Conservation (phyloP, 2,113 vertebrate genomes). For the Acrocephalus kingi region DNA sequence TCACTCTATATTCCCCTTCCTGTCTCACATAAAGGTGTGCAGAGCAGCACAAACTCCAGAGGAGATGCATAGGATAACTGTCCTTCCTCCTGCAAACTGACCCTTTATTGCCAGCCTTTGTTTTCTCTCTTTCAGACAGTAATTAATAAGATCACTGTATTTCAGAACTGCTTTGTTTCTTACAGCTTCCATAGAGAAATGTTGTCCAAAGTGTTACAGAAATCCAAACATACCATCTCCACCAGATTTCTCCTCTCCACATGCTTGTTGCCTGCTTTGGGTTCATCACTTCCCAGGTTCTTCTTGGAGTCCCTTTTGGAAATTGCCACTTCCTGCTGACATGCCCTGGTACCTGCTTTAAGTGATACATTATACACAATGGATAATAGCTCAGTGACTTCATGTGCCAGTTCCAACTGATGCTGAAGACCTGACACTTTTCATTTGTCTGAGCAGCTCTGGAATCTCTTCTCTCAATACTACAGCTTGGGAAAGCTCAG, state of each 20-base stretch:
- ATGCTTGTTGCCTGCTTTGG: background rate
- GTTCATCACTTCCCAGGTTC: background rate
- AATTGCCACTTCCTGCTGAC: background rate
- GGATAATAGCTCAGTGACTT: background rate
- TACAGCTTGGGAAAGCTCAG: background rate
- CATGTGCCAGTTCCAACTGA: background rate
- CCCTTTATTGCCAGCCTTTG: background rate
- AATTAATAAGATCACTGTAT: background rate
- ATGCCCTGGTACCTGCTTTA: background rate
- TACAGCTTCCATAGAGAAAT: background rate
- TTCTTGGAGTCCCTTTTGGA: background rate
- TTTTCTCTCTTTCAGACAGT: background rate
- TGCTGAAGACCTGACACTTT: background rate
- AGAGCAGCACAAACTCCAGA: background rate
- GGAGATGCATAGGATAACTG: background rate
- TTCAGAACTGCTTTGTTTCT: background rate
- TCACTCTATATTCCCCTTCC: background rate
- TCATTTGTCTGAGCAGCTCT: background rate
- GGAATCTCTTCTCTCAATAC: background rate
- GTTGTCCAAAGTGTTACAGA: background rate
- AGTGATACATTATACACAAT: rapidly evolving
- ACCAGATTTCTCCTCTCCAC: background rate
- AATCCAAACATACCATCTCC: background rate
- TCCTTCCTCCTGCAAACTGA: background rate
- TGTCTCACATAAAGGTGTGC: background rate